phyloP scores from a whole-genome alignment of 92 coral and sea anemone genomes.

The Chrysogorgia sp. region DNA sequence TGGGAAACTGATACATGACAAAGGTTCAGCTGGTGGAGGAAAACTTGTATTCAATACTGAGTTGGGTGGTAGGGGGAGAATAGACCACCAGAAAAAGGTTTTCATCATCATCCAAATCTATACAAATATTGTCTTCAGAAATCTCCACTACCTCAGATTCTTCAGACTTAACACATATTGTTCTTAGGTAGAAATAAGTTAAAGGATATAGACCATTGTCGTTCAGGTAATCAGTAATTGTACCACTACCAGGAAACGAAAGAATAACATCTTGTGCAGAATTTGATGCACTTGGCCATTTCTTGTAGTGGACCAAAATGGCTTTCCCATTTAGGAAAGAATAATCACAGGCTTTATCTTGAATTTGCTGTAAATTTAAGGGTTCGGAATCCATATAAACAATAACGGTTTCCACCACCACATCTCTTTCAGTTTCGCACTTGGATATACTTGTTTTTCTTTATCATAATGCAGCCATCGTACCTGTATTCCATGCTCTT shows the following conservation, averaged over 20 bases:
- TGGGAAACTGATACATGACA: background rate
- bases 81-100: background rate
- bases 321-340: constrained; percentile 45
- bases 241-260: constrained; percentile 49
- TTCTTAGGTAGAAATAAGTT: constrained; percentile 45
- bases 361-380: constrained; percentile 12
- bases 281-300: constrained; percentile 48
- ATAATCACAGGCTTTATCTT: constrained; percentile 46
- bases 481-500: constrained; percentile 56
- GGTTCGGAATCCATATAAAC: constrained; percentile 39
- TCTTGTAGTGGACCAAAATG: constrained; percentile 47
- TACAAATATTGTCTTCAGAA: too few species aligned
- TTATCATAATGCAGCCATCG: constrained; percentile 53
- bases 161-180: constrained; percentile 18
- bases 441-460: constrained; percentile 28
- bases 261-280: constrained; percentile 46
- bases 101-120: background rate
- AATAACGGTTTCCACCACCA: constrained; percentile 58
- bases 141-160: background rate
- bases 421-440: constrained; percentile 53
- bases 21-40: background rate
- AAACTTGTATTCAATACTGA: background rate
- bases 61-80: background rate
- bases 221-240: constrained; percentile 55
- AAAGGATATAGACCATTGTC: constrained; percentile 38